A percentile compares a stretch with the other conserved stretches of the same genome.
Evolutionary conservation across 2,888 invertebrate species (phyloP).

Genomic region (Reticulitermes lucifugus): DNA sequence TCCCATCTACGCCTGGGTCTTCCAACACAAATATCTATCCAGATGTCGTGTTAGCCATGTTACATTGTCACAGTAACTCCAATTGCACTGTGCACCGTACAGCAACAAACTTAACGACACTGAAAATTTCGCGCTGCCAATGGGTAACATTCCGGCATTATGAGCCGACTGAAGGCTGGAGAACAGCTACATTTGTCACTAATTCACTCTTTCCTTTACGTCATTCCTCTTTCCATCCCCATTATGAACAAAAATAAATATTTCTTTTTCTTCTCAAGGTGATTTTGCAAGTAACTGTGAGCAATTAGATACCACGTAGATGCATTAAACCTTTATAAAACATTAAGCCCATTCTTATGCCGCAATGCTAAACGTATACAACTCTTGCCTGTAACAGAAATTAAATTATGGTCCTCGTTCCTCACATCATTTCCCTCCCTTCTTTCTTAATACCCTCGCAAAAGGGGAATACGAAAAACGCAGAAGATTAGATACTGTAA

Average conservation of each 20-base stretch:
- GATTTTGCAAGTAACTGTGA: conserved; percentile 68
- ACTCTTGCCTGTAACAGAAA: not conserved
- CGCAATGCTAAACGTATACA: not conserved
- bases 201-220: not conserved
- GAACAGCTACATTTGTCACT: not conserved
- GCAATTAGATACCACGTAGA: conserved; percentile 62
- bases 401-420: conserved; percentile 5
- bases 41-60: no score
- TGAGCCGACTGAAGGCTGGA: no score
- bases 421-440: not conserved
- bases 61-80: no score
- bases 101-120: no score
- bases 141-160: no score
- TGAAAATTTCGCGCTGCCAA: no score
- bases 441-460: not conserved
- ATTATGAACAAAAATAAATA: no score
- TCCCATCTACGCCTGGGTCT: no score
- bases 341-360: not conserved
- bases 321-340: conserved; percentile 59
- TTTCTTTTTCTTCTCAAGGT: conserved; percentile 63
- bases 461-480: no score
- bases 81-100: no score
- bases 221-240: not conserved
- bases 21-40: no score
- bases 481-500: no score